Base-by-base conservation (phyloP, 2,797 vertebrate species). In the Enteromius argenteus region DNA sequence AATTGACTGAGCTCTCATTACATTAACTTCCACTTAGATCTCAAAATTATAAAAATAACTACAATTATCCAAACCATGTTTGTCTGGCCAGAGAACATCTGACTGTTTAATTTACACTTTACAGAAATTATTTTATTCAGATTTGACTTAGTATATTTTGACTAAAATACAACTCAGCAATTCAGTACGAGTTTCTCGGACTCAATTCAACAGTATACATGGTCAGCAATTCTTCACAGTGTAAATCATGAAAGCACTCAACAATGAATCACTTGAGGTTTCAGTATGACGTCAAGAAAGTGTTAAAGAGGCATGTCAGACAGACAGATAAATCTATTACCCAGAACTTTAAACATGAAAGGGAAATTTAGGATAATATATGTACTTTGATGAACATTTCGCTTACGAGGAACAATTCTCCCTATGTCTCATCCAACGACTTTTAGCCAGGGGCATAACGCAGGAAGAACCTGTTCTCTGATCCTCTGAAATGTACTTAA, bases 71-170 rank as follows among this genome's bases (percentile, higher is more conserved):
- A 53, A 19, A 53, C 2, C 21, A 56, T 56, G 8, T 56, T 56
- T n/a, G 21, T n/a, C 53, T 56, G 8, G 19, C 53, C 53, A 58
- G 3, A 10, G 53, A 58, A 23, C 21, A 58, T 11, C n/a, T 58
- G 49, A 53, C n/a, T 58, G 56, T 58, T 23, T n/a, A 58, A 9
- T 58, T 58, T 35, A 58, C 51, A 71, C 27, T 27, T 27, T 27
- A 56, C 19, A 27, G 27, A 80, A 69, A 39, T 2, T 14, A 11
- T 58, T 58, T 80, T 30, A 42, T 9, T 58, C 5, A 2, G 27
- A 37, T 58, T 10, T 80, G 79, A 71, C n/a, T 58, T 49, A 44
- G 49, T 80, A 44, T 58, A 80, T 53, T 30, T 80, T 53, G 67
- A 42, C 49, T 53, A 23, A 27, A 9, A 60, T 60, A 72, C 79